A percentile compares a stretch with the other conserved stretches of the same genome.
phyloP scores from a whole-genome alignment of 2,888 invertebrate species.

The Diadegma fenestrale region DNA sequence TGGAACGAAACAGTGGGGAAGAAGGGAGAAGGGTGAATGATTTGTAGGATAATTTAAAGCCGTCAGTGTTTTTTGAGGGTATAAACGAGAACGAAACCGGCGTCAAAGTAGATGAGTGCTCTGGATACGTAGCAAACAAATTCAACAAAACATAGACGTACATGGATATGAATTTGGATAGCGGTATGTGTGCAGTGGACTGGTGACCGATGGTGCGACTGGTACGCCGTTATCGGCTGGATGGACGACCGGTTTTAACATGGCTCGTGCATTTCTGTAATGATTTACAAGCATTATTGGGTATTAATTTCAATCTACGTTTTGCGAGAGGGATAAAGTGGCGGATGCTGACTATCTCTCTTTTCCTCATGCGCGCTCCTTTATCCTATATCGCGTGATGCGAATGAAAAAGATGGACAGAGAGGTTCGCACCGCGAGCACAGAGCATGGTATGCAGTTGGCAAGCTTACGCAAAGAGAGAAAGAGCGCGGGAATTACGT shows the following conservation, averaged over 20 bases:
- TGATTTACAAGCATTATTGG: constrained; percentile 85
- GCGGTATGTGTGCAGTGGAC: constrained; percentile 27
- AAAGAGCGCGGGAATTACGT: constrained; percentile 61
- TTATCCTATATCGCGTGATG: constrained; percentile 70
- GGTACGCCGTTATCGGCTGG: constrained; percentile 66
- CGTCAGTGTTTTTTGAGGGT: constrained; percentile 38
- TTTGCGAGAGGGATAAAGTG: constrained; percentile 77
- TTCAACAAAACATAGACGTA: constrained; percentile 2
- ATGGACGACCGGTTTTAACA: constrained; percentile 77
- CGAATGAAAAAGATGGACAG: constrained; percentile 75
- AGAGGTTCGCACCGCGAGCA: constrained; percentile 30
- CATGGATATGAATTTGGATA: constrained; percentile 1
- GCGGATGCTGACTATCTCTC: constrained; percentile 58
- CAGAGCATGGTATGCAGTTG: constrained; percentile 32
- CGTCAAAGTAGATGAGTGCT: constrained; percentile 48
- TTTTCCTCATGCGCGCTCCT: constrained; percentile 50
- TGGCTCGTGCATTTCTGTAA: constrained; percentile 80
- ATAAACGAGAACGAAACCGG: constrained; percentile 44
- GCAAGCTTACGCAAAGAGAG: constrained; percentile 52
- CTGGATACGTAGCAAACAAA: constrained; percentile 32
- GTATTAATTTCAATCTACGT: constrained; percentile 84
- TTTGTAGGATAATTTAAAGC: constrained; percentile 63
- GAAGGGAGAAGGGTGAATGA: constrained; percentile 52
- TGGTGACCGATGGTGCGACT: constrained; percentile 49
- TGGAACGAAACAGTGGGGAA: constrained; percentile 36